Base-by-base conservation (phyloP, 2,888 invertebrate species). In the Philhelius pedissequus region DNA sequence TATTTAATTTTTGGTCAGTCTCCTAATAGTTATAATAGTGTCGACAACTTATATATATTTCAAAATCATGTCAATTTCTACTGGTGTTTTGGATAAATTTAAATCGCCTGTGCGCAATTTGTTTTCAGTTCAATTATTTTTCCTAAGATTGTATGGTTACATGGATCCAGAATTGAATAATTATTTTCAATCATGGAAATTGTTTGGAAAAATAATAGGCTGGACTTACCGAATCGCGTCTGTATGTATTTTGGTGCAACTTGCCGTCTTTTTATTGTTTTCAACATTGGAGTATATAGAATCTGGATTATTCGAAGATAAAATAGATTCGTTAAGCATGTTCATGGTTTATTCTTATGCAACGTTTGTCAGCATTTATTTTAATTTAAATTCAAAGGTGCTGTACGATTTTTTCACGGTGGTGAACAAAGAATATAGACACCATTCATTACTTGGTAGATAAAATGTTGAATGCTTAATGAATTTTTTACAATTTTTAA, bases 271-370 rank as follows among this genome's bases (percentile, higher is more conserved):
- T 2, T 15, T n/a, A 4, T n/a, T 4, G 22, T 22, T 58, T 4
- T 25, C 58, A 18, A 40, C 58, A 25, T 22, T 58, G 4, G n/a
- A 40, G 2, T 22, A 22, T 2, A n/a, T 40, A 5, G 22, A 58
- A 58, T 25, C 20, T 7, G 90, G 89, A 0, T 79, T 87, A 15
- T 62, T 90, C 58, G 88, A 89, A 78, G 87, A 88, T 54, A 89
- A 89, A 1, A 89, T 89, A 0, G 90, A 90, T 71, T 87, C 89
- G 0, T 52, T 89, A 15, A 89, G 89, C 22, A 88, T 87, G 88
- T 79, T 87, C 3, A 86, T 90, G 13, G 90, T 90, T n/a, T 90
- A 88, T 54, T 88, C 87, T 9, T 90, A 89, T 18, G 86, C 89
- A 2, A 52, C 74, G 18, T 90, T 87, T 62, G 87, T 87, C n/a